Evolutionary conservation across 2,113 vertebrate genomes (phyloP).

Genomic region (Apeltes quadracus): DNA sequence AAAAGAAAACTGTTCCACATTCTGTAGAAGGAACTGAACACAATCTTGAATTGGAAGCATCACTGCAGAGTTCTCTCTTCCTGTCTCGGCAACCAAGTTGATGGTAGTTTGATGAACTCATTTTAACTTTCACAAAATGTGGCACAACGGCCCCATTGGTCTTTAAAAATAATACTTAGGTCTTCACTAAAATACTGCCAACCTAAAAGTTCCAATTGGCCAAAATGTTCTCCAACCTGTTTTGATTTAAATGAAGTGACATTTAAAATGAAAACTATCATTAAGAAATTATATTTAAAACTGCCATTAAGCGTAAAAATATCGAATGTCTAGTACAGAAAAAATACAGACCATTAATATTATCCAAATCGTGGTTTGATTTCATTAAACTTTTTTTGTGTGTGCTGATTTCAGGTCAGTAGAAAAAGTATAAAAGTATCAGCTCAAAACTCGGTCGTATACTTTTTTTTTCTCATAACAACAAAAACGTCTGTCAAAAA

Average conservation of each 20-base stretch:
- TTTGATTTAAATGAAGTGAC: neutral
- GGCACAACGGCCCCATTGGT: neutral
- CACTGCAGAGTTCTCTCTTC: no score
- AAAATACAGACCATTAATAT: neutral
- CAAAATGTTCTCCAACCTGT: neutral
- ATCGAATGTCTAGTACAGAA: neutral
- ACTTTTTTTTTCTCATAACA: slow-evolving; percentile 2
- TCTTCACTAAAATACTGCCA: neutral
- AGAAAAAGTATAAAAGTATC: slow-evolving; percentile 25
- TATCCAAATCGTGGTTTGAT: slow-evolving; percentile 5
- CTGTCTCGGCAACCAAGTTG: neutral
- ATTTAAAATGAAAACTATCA: neutral
- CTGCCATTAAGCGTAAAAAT: neutral
- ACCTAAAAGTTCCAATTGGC: neutral
- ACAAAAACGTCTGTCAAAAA: slow-evolving; percentile 33
- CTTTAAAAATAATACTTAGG: neutral
- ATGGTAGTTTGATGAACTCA: neutral
- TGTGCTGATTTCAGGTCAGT: slow-evolving; percentile 8
- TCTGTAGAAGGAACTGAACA: neutral
- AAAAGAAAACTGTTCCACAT: neutral
- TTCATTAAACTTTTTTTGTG: neutral
- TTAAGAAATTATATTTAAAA: neutral
- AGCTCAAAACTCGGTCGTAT: neutral
- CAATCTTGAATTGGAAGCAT: slow-evolving; percentile 1
- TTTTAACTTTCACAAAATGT: neutral